Evolutionary conservation across 2,113 vertebrate genomes (phyloP).

Genomic region (Origma solitaria): DNA sequence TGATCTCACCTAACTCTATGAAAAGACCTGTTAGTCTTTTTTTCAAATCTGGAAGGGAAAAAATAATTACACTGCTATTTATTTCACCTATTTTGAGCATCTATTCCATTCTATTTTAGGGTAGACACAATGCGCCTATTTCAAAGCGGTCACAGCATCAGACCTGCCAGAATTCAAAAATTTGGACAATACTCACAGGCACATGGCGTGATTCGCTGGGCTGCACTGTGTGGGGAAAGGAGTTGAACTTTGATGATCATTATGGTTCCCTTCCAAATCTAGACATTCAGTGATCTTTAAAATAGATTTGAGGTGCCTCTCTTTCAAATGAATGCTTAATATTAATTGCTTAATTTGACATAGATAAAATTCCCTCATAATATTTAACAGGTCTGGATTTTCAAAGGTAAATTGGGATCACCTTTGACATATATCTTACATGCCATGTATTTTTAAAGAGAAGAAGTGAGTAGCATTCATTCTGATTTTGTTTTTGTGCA

Average conservation of each 20-base stretch:
- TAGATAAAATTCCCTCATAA: background rate
- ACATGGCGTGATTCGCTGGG: no score
- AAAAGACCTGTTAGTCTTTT: background rate
- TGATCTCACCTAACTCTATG: background rate
- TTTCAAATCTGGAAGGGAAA: background rate
- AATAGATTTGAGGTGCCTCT: background rate
- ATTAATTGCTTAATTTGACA: background rate
- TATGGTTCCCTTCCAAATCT: background rate
- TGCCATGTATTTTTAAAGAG: background rate
- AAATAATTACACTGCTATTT: background rate
- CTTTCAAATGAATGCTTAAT: background rate
- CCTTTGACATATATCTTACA: background rate
- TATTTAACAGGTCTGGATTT: background rate
- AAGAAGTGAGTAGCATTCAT: background rate
- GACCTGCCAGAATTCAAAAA: background rate
- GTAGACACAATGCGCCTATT: background rate
- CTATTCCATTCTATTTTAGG: background rate
- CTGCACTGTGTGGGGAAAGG: rapidly evolving
- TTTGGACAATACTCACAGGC: background rate
- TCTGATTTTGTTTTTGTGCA: background rate
- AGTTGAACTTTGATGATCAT: background rate
- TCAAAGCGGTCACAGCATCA: background rate
- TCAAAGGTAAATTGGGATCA: background rate
- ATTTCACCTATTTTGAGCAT: background rate
- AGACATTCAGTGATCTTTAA: background rate